Base-by-base conservation (phyloP, 2,113 vertebrate genomes). In the Cygnus buccinator region DNA sequence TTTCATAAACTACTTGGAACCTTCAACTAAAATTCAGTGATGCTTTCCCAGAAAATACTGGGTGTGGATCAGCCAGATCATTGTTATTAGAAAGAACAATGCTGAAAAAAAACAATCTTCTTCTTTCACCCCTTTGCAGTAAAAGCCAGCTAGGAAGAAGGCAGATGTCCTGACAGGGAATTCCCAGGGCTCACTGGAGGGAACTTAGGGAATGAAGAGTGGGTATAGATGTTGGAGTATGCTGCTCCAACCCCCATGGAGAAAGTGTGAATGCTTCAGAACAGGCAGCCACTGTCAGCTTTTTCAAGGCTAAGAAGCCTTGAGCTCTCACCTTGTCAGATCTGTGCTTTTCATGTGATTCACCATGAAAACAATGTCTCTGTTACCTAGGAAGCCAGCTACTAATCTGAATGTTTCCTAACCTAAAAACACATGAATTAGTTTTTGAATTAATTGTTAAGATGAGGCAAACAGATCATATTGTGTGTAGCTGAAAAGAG, bases 31-130 rank as follows among this genome's bases (percentile, higher is more conserved):
- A 71, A 59, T 8, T 11, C 39, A 43, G 62, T 5, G 25, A 16
- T 73, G 72, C 55, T 66, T 85, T 91, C 33, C 25, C 33, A 82
- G 41, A 50, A 72, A 48, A 62, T 52, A n/a, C 5, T 39, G 37
- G 6, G 9, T 29, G 41, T n/a, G 88, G 50, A 44, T 77, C n/a
- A 55, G 43, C 79, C 52, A 62, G 31, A 50, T 74, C 31, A 31
- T 16, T 68, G 23, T 13, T 79, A 3, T 39, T 48, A 73, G 44
- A n/a, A 54, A 62, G 10, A 26, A 52, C 16, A 22, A 5, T n/a
- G 39, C 19, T 87, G 71, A 18, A 13, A 63, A 65, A 58, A 17
- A 3, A 2, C 0, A 0, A 6, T 72, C 68, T 43, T 68, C 0
- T 18, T 76, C 9, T 50, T 80, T 11, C 20, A 55, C 7, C 70